Conservation (phyloP, 2,888 invertebrate genomes). For the Dicycla oo region DNA sequence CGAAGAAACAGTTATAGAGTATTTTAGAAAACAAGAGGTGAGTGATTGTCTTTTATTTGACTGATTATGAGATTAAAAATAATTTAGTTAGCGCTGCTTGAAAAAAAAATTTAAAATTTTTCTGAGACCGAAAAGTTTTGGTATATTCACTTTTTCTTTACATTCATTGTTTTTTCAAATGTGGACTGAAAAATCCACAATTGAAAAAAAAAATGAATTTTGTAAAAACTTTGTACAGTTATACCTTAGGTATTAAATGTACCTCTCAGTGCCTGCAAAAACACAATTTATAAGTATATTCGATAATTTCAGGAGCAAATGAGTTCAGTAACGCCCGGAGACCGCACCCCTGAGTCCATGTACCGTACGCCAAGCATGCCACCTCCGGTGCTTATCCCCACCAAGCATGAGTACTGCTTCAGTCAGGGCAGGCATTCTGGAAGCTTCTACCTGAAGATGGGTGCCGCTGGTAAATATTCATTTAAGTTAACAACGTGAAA, state of each 20-base stretch:
- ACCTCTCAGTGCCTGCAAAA: background rate
- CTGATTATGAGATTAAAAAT: background rate
- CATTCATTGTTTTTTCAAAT: too few species aligned
- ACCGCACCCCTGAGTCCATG: conserved; percentile 74
- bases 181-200: background rate
- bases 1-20: conserved; percentile 82
- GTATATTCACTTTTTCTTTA: too few species aligned
- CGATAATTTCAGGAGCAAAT: conserved; percentile 69
- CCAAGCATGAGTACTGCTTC: conserved; percentile 91
- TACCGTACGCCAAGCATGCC: conserved; percentile 72
- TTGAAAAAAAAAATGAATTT: background rate
- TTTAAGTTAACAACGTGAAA: background rate
- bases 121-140: too few species aligned
- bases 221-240: background rate
- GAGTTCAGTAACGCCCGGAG: conserved; percentile 67
- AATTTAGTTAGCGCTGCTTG: background rate
- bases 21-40: conserved; percentile 85
- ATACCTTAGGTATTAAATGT: background rate
- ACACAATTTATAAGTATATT: background rate
- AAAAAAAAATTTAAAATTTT: too few species aligned
- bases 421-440: conserved; percentile 93
- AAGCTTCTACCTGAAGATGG: conserved; percentile 93
- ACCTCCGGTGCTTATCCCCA: conserved; percentile 82
- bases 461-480: conserved; percentile 91
- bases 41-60: conserved; percentile 37